phyloP scores from a whole-genome alignment of 2,888 invertebrate genomes.

The Pandemis heparana region DNA sequence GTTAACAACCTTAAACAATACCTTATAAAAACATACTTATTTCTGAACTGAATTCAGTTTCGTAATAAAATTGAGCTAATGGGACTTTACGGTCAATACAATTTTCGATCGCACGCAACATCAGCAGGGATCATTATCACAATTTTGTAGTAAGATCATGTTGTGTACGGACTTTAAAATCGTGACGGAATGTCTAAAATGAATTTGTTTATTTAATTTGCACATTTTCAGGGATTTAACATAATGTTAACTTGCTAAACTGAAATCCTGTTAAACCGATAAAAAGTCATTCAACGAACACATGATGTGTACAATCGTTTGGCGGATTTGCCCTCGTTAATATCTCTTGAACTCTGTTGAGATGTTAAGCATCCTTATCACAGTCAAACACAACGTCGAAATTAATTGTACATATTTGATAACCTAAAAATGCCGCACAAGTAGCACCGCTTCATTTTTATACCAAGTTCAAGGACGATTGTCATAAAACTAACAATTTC shows the following conservation, averaged over 20 bases:
- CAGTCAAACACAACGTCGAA: not conserved
- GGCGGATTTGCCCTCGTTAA: not conserved
- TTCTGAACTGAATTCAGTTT: conserved; percentile 29
- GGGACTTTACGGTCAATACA: conserved; percentile 17
- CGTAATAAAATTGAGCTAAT: conserved; percentile 16
- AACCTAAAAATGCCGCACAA: conserved; percentile 1
- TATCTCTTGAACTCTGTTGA: conserved; percentile 13
- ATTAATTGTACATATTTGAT: conserved; percentile 12
- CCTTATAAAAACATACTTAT: conserved; percentile 18
- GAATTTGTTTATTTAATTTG: conserved; percentile 19
- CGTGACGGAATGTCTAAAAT: conserved; percentile 31
- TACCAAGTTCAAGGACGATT: conserved; percentile 13
- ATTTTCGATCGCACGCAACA: not conserved
- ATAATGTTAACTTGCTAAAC: conserved; percentile 12
- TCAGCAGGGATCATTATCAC: conserved; percentile 27
- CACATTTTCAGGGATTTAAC: conserved; percentile 26
- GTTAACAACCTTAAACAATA: conserved; percentile 6
- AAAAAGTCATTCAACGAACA: conserved; percentile 6
- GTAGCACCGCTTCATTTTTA: no score
- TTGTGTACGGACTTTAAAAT: conserved; percentile 31
- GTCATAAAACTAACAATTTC: conserved; percentile 14
- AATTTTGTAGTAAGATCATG: conserved; percentile 33
- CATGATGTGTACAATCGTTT: conserved; percentile 7
- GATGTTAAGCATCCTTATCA: not conserved
- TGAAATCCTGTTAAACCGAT: conserved; percentile 24